Evolutionary conservation across 37 sponge, comb jelly and placozoan species (phyloP).

Genomic region (Haliclona indistincta): DNA sequence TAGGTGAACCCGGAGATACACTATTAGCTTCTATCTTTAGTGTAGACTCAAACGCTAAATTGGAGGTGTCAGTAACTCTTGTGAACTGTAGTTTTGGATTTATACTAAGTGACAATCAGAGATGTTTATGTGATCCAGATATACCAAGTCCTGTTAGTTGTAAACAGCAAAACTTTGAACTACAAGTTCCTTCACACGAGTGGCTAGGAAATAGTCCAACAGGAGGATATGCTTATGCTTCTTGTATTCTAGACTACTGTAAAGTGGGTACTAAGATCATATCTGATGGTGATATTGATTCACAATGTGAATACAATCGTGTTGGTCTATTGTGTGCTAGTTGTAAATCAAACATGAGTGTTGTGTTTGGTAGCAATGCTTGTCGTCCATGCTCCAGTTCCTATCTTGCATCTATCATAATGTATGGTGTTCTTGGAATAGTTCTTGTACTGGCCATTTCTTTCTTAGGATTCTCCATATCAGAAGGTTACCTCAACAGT

Average conservation of each 20-base stretch:
- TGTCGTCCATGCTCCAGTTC: constrained; percentile 25
- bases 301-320: constrained; percentile 30
- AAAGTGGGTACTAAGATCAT: too few species aligned
- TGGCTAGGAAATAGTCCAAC: constrained; percentile 43
- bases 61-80: constrained; percentile 12
- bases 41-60: constrained; percentile 3
- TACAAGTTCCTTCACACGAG: background rate
- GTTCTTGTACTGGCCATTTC: constrained; percentile 15
- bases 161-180: background rate
- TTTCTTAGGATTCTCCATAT: constrained; percentile 33
- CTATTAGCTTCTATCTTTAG: background rate
- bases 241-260: constrained; percentile 42
- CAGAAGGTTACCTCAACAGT: constrained; percentile 49
- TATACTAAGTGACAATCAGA: background rate
- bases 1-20: background rate
- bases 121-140: constrained; percentile 15
- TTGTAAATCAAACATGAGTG: constrained; percentile 33
- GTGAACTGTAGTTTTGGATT: constrained; percentile 30
- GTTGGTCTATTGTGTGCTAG: constrained; percentile 40
- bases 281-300: constrained; percentile 4
- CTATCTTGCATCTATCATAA: background rate
- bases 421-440: constrained; percentile 27
- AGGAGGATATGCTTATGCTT: background rate
- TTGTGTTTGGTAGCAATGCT: constrained; percentile 43
- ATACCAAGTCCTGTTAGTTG: background rate